Conservation (phyloP, 1,140 invertebrate species). For the Macrosteles quadrilineatus region DNA sequence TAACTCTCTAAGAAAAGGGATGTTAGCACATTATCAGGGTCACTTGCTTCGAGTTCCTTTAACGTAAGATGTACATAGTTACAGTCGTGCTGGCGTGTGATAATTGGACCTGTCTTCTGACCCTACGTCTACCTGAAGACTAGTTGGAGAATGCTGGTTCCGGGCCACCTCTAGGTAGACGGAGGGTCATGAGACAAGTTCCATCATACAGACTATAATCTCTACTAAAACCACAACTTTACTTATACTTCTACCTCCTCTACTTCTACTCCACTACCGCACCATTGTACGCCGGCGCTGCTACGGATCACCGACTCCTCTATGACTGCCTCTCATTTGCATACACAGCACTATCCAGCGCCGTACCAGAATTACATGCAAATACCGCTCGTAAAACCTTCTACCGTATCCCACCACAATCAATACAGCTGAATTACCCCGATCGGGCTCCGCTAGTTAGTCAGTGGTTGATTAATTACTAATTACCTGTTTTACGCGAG, state of each 20-base stretch:
- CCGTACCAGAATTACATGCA: conserved; percentile 1
- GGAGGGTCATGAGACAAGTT: too few relatives aligned
- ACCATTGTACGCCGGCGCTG: background rate
- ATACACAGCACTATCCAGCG: background rate
- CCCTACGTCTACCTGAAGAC: background rate
- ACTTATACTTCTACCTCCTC: background rate
- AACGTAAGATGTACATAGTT: background rate
- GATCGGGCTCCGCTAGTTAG: too few relatives aligned
- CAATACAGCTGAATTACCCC: too few relatives aligned
- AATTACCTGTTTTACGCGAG: too few relatives aligned
- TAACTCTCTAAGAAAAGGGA: background rate
- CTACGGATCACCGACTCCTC: conserved; percentile 11
- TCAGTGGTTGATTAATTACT: too few relatives aligned
- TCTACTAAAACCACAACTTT: background rate
- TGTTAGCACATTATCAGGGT: background rate
- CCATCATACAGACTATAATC: background rate
- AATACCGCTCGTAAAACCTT: background rate
- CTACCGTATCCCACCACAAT: background rate
- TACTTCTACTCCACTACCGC: background rate
- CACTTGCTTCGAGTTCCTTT: background rate
- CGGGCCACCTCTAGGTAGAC: background rate
- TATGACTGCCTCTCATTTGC: background rate
- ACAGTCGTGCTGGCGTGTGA: too few relatives aligned
- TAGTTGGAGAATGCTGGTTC: background rate
- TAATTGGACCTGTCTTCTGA: too few relatives aligned